Evolutionary conservation across 2,888 invertebrate genomes (phyloP), one percentile per base, ranked within the genome.

Genomic region (Metalampra italica): DNA sequence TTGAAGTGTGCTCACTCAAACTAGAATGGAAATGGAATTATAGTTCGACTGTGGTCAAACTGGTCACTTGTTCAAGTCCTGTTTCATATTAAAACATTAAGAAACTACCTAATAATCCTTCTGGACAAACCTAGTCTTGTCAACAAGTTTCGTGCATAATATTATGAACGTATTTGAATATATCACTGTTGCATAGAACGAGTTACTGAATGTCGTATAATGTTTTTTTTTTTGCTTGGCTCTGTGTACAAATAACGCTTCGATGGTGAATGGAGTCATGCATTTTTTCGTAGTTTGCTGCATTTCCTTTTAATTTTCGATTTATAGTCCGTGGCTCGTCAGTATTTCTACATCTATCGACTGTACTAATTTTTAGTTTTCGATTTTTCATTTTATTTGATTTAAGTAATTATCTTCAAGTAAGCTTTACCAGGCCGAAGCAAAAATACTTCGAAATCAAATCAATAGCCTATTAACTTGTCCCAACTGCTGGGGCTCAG

Each of bases 221-320:
- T 43, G 41, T 38, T 30, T n/a, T n/a, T n/a, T n/a, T n/a, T n/a
- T 13, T 65, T 66, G 41, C 47, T 58, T 59, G 64, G 73, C 71
- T 71, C 66, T 64, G 58, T 64, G 59, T 62, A 72, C 70, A 78
- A 68, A 72, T 70, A 78, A 68, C 66, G 82, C 81, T 81, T 82
- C 57, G 57, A 62, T 64, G 75, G 74, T 76, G 82, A 78, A 82
- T 83, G 80, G 68, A 72, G 67, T 68, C 65, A 56, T 64, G 64
- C 63, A 63, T 52, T 57, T 55, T 3, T 43, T 53, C 38, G 66
- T 66, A 68, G 60, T 66, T 66, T 71, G 66, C 64, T 75, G 79
- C 77, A 75, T 80, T 71, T 61, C 63, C 66, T 45, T 50, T 22
- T n/a, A 36, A n/a, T 59, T 53, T 50, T 49, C 48, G 51, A 55